Base-by-base conservation (phyloP, 1,140 invertebrate genomes). In the Wasmannia auropunctata region DNA sequence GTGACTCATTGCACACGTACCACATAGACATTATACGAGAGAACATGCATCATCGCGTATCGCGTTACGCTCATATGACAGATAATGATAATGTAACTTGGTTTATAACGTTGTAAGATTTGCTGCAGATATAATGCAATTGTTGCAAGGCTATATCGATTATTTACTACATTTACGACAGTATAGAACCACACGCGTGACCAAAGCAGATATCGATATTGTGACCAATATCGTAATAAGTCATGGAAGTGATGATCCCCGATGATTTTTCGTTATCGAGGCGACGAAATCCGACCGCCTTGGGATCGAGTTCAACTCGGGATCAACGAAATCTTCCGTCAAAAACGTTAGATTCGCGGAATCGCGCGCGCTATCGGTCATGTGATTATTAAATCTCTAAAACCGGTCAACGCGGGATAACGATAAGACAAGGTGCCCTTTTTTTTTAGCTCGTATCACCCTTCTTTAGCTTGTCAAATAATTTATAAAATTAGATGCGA, bases 291-390 rank as follows among this genome's bases (percentile, higher is more conserved):
- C 28, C 11, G 0, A 37, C 34, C 22, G 10, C 16, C 22, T 69
- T 25, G 37, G 54, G 11, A 37, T 6, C 3, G n/a, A 56, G 31
- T 80, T 80, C 25, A 56, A n/a, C 7, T 69, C 34, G 34, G 46
- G 34, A 54, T 69, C 16, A 80, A 37, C 46, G 37, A 56, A 63
- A 62, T 79, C 31, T 80, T 37, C 60, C 16, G 25, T 56, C 56
- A 80, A 69, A 5, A 80, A 54, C 4, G 14, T 7, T 37, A 54
- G 25, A 77, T 46, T 75, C 40, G 40, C 49, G 7, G 25, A 34
- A 46, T 22, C 10, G 3, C 19, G 19, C 37, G 25, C 19, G 8
- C 22, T 79, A 31, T 79, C 11, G 28, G n/a, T 63, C 10, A 11
- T 43, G 3, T 25, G n/a, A 75, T 75, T 75, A 58, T 7, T 28